Evolutionary conservation across 37 sponge, comb jelly and placozoan species (phyloP), one percentile per base, ranked within the genome.

Genomic region (Lycopodina hypogea): DNA sequence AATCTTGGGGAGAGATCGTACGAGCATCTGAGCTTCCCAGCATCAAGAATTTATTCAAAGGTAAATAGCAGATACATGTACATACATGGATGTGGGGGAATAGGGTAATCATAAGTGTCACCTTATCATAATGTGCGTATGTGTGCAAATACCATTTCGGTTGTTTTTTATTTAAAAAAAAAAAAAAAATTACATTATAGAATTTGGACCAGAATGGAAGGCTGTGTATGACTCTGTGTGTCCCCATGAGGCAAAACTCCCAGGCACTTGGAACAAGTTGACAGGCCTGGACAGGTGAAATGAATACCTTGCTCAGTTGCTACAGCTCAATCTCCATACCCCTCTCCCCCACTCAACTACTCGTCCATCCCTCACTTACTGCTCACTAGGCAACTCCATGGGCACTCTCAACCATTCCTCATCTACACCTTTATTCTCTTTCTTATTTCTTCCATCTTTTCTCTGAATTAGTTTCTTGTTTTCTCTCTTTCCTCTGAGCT

Each of bases 1-100:
- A 99, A 82, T 83, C 99, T 0, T 99, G 99, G 99, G 92, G 93
- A n/a, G 99, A 99, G 76, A 89, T 96, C 4, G 96, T 96, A 42
- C 83, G 99, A 40, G 96, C 99, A 29, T 93, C 96, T 17, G 85
- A 77, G 38, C 85, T 99, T 0, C 79, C 82, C 23, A 87, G 82
- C 50, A 69, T 99, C 45, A 87, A 91, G 45, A 96, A 89, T 7
- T 89, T 69, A 79, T 89, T 87, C 83, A 88, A 83, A 37, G 85
- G 86, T 77, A 28, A 35, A 28, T 42, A 42, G 7, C 36, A 23
- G 23, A n/a, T 71, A 18, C 50, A 14, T 71, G n/a, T n/a, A n/a
- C n/a, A n/a, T n/a, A n/a, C n/a, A n/a, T n/a, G n/a, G n/a, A n/a
- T n/a, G n/a, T n/a, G n/a, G n/a, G n/a, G n/a, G 8, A 36, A 4